Conservation (phyloP, 2,797 vertebrate genomes). For the Lacerta viridis region DNA sequence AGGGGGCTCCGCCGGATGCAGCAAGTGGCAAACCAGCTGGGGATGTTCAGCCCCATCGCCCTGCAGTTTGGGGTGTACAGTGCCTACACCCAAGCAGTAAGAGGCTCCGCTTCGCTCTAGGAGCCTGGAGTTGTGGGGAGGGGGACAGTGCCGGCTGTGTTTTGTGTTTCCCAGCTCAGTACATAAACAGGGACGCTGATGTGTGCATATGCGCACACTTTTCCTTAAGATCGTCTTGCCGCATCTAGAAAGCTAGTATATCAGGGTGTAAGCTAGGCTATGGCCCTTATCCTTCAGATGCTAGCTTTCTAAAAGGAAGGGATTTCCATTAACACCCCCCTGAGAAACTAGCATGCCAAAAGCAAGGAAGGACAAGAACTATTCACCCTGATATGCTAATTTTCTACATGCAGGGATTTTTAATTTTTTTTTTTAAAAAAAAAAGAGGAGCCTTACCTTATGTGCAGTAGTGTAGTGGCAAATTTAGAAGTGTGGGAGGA, state of each 20-base stretch:
- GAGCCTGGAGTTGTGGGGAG: accelerated
- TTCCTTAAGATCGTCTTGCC: neutral
- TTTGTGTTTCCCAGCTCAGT: accelerated
- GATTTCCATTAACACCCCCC: too few relatives aligned
- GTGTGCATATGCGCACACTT: too few relatives aligned
- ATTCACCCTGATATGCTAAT: neutral
- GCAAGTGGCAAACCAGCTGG: constrained; percentile 93
- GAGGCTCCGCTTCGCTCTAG: constrained; percentile 47
- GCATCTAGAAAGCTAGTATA: neutral
- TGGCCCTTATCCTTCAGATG: neutral
- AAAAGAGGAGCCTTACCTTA: neutral
- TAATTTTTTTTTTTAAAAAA: neutral
- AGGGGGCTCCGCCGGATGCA: constrained; percentile 93
- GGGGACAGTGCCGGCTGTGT: accelerated
- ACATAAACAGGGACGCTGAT: neutral
- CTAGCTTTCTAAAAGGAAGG: neutral
- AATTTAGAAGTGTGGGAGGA: too few relatives aligned
- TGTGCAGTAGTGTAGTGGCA: too few relatives aligned
- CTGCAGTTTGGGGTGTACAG: constrained; percentile 95
- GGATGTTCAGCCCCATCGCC: constrained; percentile 94
- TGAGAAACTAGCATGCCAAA: neutral
- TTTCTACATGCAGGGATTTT: neutral
- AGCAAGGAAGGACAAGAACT: neutral
- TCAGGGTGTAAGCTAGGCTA: neutral
- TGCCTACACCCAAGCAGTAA: constrained; percentile 95